A percentile compares a stretch with the other conserved stretches of the same genome.
phyloP scores from a whole-genome alignment of 2,888 invertebrate genomes.

The Abrostola tripartita region DNA sequence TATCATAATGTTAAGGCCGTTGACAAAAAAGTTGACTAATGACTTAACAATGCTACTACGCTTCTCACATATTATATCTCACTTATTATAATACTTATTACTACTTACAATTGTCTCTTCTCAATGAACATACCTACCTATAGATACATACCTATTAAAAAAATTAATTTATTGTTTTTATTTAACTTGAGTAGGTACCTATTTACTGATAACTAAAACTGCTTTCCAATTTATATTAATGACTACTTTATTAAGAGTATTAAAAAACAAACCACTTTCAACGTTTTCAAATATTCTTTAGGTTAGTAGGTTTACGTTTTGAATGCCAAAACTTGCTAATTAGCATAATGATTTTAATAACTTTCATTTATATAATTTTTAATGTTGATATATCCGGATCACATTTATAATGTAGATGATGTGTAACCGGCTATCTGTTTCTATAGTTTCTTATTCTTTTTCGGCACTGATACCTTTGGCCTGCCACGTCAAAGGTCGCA shows the following conservation, averaged over 20 bases:
- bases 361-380: slow-evolving; percentile 53
- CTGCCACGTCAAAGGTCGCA: too few species aligned
- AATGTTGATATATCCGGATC: neutral
- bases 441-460: too few species aligned
- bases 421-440: too few species aligned
- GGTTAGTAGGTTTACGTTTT: slow-evolving; percentile 51
- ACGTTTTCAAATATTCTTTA: slow-evolving; percentile 31
- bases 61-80: slow-evolving; percentile 32
- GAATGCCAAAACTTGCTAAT: slow-evolving; percentile 39
- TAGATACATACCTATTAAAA: neutral
- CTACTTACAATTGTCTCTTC: slow-evolving; percentile 19
- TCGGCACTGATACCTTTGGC: too few species aligned
- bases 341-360: slow-evolving; percentile 53
- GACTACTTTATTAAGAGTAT: too few species aligned
- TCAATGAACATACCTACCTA: slow-evolving; percentile 22
- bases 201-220: slow-evolving; percentile 17
- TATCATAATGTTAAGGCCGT: slow-evolving; percentile 83
- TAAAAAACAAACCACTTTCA: slow-evolving; percentile 29
- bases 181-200: too few species aligned
- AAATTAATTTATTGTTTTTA: neutral
- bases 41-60: slow-evolving; percentile 55
- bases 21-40: slow-evolving; percentile 68
- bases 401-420: too few species aligned
- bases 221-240: too few species aligned
- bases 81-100: slow-evolving; percentile 9